Percentiles rank a stretch among this genome's conserved stretches.
Evolutionary conservation across 2,797 vertebrate species (phyloP).

Genomic region (Trichosurus vulpecula): DNA sequence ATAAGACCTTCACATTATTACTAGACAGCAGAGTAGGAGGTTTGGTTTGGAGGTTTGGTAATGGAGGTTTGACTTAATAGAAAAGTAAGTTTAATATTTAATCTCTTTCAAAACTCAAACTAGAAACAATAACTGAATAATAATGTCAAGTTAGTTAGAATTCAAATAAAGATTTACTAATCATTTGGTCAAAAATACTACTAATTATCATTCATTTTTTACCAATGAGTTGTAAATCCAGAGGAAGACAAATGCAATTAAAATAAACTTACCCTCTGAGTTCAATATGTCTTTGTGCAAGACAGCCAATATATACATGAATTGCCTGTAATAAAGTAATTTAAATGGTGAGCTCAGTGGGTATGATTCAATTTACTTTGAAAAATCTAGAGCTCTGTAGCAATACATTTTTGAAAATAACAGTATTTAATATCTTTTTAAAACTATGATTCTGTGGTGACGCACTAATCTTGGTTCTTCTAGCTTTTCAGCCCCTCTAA

Average conservation of each 20-base stretch:
- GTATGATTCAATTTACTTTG: background rate
- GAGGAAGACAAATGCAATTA: slow-evolving; percentile 24
- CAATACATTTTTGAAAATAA: background rate
- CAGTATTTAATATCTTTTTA: background rate
- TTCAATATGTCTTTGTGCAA: slow-evolving; percentile 17
- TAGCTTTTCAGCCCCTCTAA: background rate
- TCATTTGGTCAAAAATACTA: slow-evolving; percentile 13
- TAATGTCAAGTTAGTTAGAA: background rate
- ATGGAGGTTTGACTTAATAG: background rate
- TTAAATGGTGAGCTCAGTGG: slow-evolving; percentile 24
- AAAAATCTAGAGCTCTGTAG: slow-evolving; percentile 5
- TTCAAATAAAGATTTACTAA: slow-evolving; percentile 15
- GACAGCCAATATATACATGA: slow-evolving; percentile 69
- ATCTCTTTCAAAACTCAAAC: slow-evolving; percentile 6
- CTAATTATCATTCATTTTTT: background rate
- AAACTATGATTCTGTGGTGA: background rate
- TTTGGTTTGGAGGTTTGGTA: no score
- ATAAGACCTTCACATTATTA: background rate
- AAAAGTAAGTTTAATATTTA: background rate
- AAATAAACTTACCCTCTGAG: slow-evolving; percentile 70
- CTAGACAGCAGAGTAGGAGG: background rate
- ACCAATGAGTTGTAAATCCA: slow-evolving; percentile 30
- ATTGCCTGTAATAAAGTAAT: slow-evolving; percentile 65
- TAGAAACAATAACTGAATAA: background rate
- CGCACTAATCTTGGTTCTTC: background rate